A percentile compares a stretch with the other conserved stretches of the same genome.
Conservation (phyloP, 2,113 vertebrate species). For the Dunckerocampus dactyliophorus region DNA sequence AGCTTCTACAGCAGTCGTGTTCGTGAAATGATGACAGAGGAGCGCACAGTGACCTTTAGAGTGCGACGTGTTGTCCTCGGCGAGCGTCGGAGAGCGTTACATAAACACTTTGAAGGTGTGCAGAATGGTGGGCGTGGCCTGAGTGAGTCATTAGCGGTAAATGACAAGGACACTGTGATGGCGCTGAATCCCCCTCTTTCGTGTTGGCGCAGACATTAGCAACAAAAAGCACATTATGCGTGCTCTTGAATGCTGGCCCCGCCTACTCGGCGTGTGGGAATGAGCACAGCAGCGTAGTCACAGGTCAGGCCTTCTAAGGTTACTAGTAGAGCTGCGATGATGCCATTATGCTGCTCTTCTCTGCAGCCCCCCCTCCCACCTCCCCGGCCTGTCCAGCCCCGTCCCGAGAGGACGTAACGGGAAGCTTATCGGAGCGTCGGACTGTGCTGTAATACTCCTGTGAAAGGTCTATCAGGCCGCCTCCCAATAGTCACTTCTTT, state of each 20-base stretch:
- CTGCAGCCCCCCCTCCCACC: constrained; percentile 67
- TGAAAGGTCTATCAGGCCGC: constrained; percentile 75
- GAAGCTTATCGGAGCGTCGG: constrained; percentile 73
- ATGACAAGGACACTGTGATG: constrained; percentile 5
- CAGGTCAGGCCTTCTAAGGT: constrained; percentile 77
- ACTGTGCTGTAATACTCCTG: constrained; percentile 81
- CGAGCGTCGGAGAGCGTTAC: too few species aligned
- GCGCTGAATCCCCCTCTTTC: too few species aligned
- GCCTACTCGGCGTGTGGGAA: constrained; percentile 70
- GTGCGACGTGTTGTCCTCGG: too few species aligned
- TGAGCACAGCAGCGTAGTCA: constrained; percentile 73
- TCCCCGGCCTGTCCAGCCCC: constrained; percentile 58
- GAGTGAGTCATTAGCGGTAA: not conserved
- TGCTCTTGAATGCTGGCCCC: constrained; percentile 40
- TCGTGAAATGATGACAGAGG: too few species aligned
- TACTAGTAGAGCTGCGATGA: constrained; percentile 75
- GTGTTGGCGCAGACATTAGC: not conserved
- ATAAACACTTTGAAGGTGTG: too few species aligned
- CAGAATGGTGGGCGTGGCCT: too few species aligned
- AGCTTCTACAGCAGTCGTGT: too few species aligned
- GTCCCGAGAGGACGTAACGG: constrained; percentile 75
- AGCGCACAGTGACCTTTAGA: too few species aligned
- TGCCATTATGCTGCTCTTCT: constrained; percentile 71
- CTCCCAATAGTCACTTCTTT: constrained; percentile 77
- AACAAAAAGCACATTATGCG: constrained; percentile 32